These are phyloP conservation scores for Drosophila glabriapex DNA, from an alignment of 2,888 invertebrate genomes.

Conservation along the genomic window DNA sequence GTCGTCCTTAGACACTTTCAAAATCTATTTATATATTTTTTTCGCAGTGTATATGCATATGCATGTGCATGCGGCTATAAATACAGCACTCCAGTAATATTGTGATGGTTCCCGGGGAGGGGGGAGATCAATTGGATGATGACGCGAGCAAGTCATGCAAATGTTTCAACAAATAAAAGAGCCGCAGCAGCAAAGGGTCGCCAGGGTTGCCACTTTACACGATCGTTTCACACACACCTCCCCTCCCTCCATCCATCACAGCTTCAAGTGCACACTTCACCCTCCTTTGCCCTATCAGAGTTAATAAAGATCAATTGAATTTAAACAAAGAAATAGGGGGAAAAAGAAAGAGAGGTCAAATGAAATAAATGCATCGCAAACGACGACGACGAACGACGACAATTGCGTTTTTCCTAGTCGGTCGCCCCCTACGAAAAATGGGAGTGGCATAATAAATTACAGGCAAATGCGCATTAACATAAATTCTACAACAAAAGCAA, in stretches of 20 bases:
- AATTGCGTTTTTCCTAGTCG: constrained; percentile 34
- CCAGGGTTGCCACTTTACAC: constrained; percentile 53
- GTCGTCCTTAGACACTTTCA: background rate
- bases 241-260: background rate
- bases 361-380: constrained; percentile 46
- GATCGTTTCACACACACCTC: constrained; percentile 20
- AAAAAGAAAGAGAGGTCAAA: constrained; percentile 42
- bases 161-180: constrained; percentile 52
- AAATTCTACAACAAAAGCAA: constrained; percentile 52
- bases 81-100: constrained; percentile 12
- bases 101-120: constrained; percentile 27
- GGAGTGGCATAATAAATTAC: constrained; percentile 67
- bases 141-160: constrained; percentile 68
- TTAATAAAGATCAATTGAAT: constrained; percentile 81
- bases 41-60: constrained; percentile 1
- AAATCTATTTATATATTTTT: constrained; percentile 1
- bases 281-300: constrained; percentile 26
- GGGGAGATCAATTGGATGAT: constrained; percentile 64
- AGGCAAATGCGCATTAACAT: constrained; percentile 71
- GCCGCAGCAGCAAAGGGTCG: constrained; percentile 44
- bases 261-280: background rate
- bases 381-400: constrained; percentile 45
- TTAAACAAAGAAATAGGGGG: constrained; percentile 70
- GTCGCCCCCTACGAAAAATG: constrained; percentile 3
- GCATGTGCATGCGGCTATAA: constrained; percentile 5